Evolutionary conservation across 2,888 invertebrate genomes (phyloP).

Genomic region (Drosophila histrio): DNA sequence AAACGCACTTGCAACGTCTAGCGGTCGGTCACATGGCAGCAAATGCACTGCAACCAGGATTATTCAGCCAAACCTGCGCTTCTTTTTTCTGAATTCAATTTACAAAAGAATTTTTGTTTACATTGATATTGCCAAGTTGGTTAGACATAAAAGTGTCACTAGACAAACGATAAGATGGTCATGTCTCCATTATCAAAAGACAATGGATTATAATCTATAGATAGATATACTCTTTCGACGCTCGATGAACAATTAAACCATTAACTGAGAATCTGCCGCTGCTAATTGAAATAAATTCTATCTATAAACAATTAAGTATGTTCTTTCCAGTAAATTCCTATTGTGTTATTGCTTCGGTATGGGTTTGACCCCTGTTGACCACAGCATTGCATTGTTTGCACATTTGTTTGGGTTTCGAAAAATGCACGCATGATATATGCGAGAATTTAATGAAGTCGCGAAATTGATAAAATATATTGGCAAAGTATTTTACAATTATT

Average conservation of each 20-base stretch:
- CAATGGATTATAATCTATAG: background rate
- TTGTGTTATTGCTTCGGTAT: background rate
- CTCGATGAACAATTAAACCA: background rate
- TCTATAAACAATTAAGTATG: constrained; percentile 2
- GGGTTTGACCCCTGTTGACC: constrained; percentile 1
- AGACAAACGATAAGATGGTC: background rate
- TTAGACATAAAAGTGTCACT: background rate
- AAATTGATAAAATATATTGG: constrained; percentile 64
- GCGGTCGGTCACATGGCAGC: constrained; percentile 56
- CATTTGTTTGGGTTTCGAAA: constrained; percentile 56
- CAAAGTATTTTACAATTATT: constrained; percentile 38
- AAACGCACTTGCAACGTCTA: constrained; percentile 79
- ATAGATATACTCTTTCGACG: background rate
- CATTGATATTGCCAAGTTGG: background rate
- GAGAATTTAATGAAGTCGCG: constrained; percentile 74
- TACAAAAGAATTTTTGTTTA: background rate
- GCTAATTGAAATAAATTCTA: background rate
- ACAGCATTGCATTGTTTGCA: constrained; percentile 47
- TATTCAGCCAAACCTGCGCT: background rate
- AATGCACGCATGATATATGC: constrained; percentile 66
- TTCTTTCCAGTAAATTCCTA: background rate
- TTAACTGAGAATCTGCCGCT: background rate
- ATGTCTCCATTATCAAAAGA: no score
- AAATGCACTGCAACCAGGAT: constrained; percentile 3
- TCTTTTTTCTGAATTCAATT: constrained; percentile 46